Conservation (phyloP, 2,797 vertebrate genomes). For the Erpetoichthys calabaricus region DNA sequence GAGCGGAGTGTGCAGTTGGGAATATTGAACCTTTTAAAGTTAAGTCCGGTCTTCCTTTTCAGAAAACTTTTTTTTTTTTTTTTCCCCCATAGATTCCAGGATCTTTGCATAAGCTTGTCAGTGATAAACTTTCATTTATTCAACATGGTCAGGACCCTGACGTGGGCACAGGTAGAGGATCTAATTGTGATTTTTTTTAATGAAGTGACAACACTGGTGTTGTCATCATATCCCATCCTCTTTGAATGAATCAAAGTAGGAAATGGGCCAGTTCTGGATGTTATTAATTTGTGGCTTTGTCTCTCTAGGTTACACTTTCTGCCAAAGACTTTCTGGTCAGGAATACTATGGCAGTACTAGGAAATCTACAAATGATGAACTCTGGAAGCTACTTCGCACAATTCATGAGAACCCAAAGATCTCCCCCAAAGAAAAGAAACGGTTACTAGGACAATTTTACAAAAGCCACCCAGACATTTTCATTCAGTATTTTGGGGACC, state of each 20-base stretch:
- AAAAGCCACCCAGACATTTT: constrained; percentile 83
- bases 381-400: constrained; percentile 62
- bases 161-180: constrained; percentile 52
- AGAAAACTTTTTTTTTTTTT: constrained; percentile 11
- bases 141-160: constrained; percentile 71
- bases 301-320: constrained; percentile 62
- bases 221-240: too few species aligned
- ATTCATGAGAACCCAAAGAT: constrained; percentile 76
- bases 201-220: too few species aligned
- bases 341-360: constrained; percentile 50
- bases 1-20: constrained; percentile 8
- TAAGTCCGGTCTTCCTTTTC: constrained; percentile 5
- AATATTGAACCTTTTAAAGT: constrained; percentile 3
- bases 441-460: constrained; percentile 77
- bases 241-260: too few species aligned
- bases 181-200: not conserved
- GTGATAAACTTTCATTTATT: constrained; percentile 68
- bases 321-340: constrained; percentile 52
- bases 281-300: not conserved
- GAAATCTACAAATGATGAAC: constrained; percentile 74
- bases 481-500: constrained; percentile 81
- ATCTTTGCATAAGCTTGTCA: constrained; percentile 81
- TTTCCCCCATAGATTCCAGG: constrained; percentile 75
- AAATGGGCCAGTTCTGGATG: too few species aligned
- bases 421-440: constrained; percentile 72